Evolutionary conservation across 2,797 vertebrate species (phyloP).

Genomic region (Ispidina lecontei): DNA sequence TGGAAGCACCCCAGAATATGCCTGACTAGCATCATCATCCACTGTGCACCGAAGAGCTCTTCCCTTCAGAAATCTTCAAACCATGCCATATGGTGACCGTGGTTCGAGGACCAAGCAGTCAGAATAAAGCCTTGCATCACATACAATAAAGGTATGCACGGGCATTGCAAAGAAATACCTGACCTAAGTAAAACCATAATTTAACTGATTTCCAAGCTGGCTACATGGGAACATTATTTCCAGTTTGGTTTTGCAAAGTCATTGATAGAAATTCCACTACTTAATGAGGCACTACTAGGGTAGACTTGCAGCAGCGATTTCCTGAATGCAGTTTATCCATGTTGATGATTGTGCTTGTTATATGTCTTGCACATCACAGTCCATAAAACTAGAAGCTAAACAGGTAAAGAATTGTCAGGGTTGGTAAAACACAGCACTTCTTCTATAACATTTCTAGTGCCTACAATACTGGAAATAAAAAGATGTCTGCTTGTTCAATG

Average conservation of each 20-base stretch:
- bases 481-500: not conserved
- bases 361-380: not conserved
- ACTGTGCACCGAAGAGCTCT: not conserved
- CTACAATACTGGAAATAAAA: not conserved
- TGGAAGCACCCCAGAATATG: not conserved
- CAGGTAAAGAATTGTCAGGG: not conserved
- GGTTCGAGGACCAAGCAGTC: not conserved
- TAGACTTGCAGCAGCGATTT: not conserved
- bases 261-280: not conserved
- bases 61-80: not conserved
- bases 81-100: not conserved
- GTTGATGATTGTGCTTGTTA: not conserved
- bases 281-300: not conserved
- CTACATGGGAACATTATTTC: not conserved
- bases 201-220: not conserved
- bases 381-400: not conserved
- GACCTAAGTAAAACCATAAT: not conserved
- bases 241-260: not conserved
- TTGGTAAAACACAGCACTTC: not conserved
- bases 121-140: not conserved
- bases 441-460: not conserved
- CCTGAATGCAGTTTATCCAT: not conserved
- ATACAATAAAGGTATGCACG: accelerated
- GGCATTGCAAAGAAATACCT: not conserved
- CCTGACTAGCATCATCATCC: not conserved